phyloP scores from a whole-genome alignment of 2,888 invertebrate genomes.

The Acleris emargana region DNA sequence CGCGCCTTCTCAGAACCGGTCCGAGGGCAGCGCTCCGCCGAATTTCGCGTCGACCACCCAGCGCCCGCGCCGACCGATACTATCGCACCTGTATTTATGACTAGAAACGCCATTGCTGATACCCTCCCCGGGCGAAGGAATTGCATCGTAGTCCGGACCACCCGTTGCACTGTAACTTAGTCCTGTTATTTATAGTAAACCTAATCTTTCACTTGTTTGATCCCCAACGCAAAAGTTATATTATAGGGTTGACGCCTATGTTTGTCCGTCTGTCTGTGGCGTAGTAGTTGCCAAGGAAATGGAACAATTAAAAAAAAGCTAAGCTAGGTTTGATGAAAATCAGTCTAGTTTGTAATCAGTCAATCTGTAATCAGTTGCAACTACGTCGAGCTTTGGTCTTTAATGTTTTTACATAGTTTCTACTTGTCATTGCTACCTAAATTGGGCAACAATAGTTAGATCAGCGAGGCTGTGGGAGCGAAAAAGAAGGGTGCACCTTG shows the following conservation, averaged over 20 bases:
- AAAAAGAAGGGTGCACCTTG: conserved; percentile 57
- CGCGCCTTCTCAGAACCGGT: conserved; percentile 80
- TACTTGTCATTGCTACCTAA: conserved; percentile 20
- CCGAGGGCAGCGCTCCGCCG: conserved; percentile 74
- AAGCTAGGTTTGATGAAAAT: no score
- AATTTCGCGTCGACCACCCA: conserved; percentile 82
- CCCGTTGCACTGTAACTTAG: conserved; percentile 54
- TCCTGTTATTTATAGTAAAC: no score
- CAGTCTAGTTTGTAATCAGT: no score
- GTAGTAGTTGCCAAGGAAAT: no score
- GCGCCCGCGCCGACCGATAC: conserved; percentile 66
- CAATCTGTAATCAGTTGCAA: no score
- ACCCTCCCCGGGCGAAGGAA: conserved; percentile 55
- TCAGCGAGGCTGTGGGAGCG: conserved; percentile 42
- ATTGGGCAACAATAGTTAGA: conserved; percentile 23
- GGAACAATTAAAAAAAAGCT: no score
- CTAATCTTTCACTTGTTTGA: not conserved
- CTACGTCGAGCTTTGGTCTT: no score
- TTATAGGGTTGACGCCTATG: no score
- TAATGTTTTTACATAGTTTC: not conserved
- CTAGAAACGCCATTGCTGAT: conserved; percentile 70
- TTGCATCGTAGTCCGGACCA: conserved; percentile 57
- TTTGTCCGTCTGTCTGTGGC: no score
- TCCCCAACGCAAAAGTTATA: not conserved
- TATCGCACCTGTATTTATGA: conserved; percentile 78